Percentiles rank a stretch among this genome's conserved stretches.
Evolutionary conservation across 1,140 invertebrate species (phyloP).

Genomic region (Lordiphosa clarofinis): DNA sequence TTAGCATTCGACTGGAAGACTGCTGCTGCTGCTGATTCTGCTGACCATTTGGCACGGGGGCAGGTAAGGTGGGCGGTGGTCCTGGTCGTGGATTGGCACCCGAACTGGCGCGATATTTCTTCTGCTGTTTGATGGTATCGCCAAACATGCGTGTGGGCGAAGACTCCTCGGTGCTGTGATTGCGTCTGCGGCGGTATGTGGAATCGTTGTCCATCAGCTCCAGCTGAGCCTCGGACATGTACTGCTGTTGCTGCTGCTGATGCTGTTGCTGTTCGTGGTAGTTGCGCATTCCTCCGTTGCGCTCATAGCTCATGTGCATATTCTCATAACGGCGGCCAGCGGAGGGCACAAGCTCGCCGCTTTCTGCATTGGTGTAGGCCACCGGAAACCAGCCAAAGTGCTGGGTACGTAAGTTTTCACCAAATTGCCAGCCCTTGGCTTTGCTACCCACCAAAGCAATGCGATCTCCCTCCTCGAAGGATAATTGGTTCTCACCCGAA

Average conservation of each 20-base stretch:
- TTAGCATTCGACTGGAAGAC: conserved; percentile 71
- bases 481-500: conserved; percentile 94
- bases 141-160: conserved; percentile 83
- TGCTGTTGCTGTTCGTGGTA: conserved; percentile 56
- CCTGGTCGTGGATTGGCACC: conserved; percentile 80
- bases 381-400: conserved; percentile 96
- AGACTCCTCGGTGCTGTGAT: conserved; percentile 78
- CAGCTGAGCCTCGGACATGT: conserved; percentile 55
- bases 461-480: conserved; percentile 94
- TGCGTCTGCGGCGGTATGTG: conserved; percentile 66
- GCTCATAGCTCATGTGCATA: conserved; percentile 50
- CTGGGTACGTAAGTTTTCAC: conserved; percentile 93
- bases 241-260: conserved; percentile 57
- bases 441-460: conserved; percentile 93
- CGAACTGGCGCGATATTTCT: conserved; percentile 62
- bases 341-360: conserved; percentile 25
- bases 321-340: conserved; percentile 46
- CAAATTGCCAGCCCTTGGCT: conserved; percentile 97
- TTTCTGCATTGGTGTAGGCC: conserved; percentile 90
- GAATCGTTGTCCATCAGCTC: conserved; percentile 69
- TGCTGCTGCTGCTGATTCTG: conserved; percentile 70
- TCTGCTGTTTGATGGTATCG: conserved; percentile 78
- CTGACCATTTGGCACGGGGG: conserved; percentile 81
- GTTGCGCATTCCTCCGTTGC: conserved; percentile 40
- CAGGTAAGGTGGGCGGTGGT: conserved; percentile 84